These are phyloP conservation scores for Aurelia aurita complex sp. Pacific DNA, from an alignment of 30 jellyfish, hydroid and myxozoan species.

Conservation along the genomic window DNA sequence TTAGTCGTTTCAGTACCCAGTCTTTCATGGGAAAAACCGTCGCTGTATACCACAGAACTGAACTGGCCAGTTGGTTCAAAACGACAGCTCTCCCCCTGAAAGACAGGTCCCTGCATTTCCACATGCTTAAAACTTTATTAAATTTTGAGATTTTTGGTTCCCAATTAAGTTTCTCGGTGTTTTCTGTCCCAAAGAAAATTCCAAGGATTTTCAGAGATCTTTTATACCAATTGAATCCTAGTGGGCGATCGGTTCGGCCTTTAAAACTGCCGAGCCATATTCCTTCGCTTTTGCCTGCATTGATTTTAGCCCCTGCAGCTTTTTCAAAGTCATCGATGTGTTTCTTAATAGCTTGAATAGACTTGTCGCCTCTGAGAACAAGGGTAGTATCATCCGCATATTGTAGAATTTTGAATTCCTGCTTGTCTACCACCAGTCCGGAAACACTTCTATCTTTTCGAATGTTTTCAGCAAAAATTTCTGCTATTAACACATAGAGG, in stretches of 20 bases:
- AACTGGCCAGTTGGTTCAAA: slow-evolving; percentile 19
- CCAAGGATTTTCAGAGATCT: slow-evolving; percentile 31
- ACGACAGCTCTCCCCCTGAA: slow-evolving; percentile 15
- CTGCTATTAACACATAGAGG: slow-evolving; percentile 19
- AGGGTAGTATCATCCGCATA: slow-evolving; percentile 47
- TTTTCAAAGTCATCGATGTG: slow-evolving; percentile 14
- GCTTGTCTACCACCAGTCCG: slow-evolving; percentile 4
- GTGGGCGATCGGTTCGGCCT: slow-evolving; percentile 23
- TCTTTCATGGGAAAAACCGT: slow-evolving; percentile 13
- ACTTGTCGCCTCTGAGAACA: not conserved
- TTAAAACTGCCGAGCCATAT: slow-evolving; percentile 51
- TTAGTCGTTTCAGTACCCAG: slow-evolving; percentile 10
- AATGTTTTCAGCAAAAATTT: slow-evolving; percentile 5
- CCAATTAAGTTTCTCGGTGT: not conserved
- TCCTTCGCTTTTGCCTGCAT: slow-evolving; percentile 34
- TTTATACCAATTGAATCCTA: slow-evolving; percentile 22
- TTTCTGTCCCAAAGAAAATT: not conserved
- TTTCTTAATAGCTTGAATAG: not conserved
- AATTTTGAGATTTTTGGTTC: slow-evolving; percentile 4
- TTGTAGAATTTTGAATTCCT: slow-evolving; percentile 10
- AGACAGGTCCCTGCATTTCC: slow-evolving; percentile 25
- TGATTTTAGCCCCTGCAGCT: slow-evolving; percentile 53
- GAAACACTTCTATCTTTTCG: not conserved
- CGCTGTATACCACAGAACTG: slow-evolving; percentile 35
- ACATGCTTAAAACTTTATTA: slow-evolving; percentile 4